Evolutionary conservation across 2,797 vertebrate species (phyloP).

Genomic region (Apogon talboti): DNA sequence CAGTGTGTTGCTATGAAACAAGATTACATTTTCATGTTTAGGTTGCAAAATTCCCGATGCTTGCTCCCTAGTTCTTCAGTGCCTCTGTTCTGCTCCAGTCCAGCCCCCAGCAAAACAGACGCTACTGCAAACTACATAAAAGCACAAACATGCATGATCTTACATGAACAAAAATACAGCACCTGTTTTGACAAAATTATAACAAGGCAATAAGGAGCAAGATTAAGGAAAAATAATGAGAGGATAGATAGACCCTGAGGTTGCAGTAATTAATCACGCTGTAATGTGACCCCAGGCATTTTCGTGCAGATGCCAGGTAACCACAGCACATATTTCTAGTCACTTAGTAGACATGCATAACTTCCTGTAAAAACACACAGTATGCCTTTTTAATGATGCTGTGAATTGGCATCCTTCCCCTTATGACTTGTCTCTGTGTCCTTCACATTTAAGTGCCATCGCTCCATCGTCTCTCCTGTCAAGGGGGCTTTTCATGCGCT

Average conservation of each 20-base stretch:
- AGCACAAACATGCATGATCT: too few relatives aligned
- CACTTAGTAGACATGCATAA: background rate
- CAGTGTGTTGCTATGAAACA: too few relatives aligned
- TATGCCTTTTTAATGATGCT: slow-evolving; percentile 22
- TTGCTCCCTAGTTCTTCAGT: too few relatives aligned
- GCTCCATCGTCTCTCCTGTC: slow-evolving; percentile 11
- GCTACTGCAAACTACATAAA: too few relatives aligned
- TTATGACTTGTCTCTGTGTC: background rate
- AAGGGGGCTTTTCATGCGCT: background rate
- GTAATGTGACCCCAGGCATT: background rate
- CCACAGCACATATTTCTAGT: slow-evolving; percentile 19
- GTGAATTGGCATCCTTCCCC: slow-evolving; percentile 26
- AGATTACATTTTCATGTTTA: too few relatives aligned
- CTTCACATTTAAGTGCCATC: slow-evolving; percentile 8
- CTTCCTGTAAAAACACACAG: slow-evolving; percentile 3
- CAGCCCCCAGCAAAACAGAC: too few relatives aligned
- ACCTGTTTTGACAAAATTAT: too few relatives aligned
- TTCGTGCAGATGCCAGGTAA: slow-evolving; percentile 25
- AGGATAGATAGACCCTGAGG: slow-evolving; percentile 22
- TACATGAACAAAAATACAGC: too few relatives aligned
- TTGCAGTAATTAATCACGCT: slow-evolving; percentile 31
- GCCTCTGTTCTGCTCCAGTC: too few relatives aligned
- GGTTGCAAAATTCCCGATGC: too few relatives aligned
- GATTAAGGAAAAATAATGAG: background rate
- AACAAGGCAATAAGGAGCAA: too few relatives aligned